A percentile compares a stretch with the other conserved stretches of the same genome.
phyloP scores from a whole-genome alignment of 2,888 invertebrate genomes.

The Galerucella pusilla region DNA sequence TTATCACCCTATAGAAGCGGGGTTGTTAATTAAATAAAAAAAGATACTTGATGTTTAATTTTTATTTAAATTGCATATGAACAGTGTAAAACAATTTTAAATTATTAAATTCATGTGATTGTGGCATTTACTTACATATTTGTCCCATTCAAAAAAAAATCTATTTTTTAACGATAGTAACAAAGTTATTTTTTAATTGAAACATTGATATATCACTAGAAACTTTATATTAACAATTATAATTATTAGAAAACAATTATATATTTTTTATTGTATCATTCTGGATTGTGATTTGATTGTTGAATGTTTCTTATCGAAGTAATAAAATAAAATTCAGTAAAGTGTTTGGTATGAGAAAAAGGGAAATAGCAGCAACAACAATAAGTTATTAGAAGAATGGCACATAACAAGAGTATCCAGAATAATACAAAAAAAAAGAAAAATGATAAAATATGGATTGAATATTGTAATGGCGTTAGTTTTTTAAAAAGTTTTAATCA shows the following conservation, averaged over 20 bases:
- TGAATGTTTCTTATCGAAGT: too few relatives aligned
- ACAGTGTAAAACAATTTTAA: conserved; percentile 61
- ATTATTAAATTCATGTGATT: conserved; percentile 58
- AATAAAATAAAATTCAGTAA: too few relatives aligned
- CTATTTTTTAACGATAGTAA: conserved; percentile 5
- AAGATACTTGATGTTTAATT: conserved; percentile 27
- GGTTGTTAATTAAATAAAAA: conserved; percentile 12
- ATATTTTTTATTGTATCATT: conserved; percentile 14
- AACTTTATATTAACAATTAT: conserved; percentile 12
- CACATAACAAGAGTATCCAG: too few relatives aligned
- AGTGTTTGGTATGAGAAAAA: too few relatives aligned
- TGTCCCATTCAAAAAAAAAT: conserved; percentile 29
- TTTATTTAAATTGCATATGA: conserved; percentile 59
- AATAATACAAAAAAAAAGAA: too few relatives aligned
- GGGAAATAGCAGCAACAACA: too few relatives aligned
- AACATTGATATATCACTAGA: conserved; percentile 20
- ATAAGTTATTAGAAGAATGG: too few relatives aligned
- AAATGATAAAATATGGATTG: too few relatives aligned
- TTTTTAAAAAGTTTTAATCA: too few relatives aligned
- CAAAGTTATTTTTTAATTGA: conserved; percentile 8
- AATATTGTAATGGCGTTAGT: too few relatives aligned
- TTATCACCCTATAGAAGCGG: too few relatives aligned
- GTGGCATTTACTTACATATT: conserved; percentile 53
- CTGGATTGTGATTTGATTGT: not conserved
- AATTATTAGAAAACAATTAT: conserved; percentile 5